These are phyloP conservation scores for Ophthalmotilapia sp. DNA, from an alignment of 2,113 vertebrate species.

Conservation along the genomic window DNA sequence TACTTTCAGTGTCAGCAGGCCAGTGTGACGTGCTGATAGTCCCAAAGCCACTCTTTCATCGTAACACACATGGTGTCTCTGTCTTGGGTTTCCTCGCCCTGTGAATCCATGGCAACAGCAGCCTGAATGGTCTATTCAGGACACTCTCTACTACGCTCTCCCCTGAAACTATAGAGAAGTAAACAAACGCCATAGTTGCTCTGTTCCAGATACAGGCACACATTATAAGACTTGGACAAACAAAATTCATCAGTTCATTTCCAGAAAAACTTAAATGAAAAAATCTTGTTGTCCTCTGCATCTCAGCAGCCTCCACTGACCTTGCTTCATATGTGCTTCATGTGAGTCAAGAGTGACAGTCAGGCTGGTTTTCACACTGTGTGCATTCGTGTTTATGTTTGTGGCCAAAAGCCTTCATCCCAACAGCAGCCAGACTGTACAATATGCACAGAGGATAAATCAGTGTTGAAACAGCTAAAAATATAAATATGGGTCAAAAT, in stretches of 20 bases:
- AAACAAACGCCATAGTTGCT: neutral
- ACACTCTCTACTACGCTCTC: neutral
- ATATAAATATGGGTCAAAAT: neutral
- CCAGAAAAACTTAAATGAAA: neutral
- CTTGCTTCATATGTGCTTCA: neutral
- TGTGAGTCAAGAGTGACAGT: neutral
- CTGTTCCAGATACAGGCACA: neutral
- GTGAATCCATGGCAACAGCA: conserved; percentile 61
- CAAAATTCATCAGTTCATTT: neutral
- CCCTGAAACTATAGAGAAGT: conserved; percentile 16
- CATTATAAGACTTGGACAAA: neutral
- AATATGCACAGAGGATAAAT: neutral
- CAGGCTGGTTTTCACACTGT: neutral
- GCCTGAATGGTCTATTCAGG: conserved; percentile 50
- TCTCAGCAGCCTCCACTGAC: neutral
- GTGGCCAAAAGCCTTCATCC: neutral
- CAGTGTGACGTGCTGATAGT: conserved; percentile 9
- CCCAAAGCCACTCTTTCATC: conserved; percentile 42
- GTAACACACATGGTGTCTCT: conserved; percentile 51
- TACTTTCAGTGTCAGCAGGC: neutral
- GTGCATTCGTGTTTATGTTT: neutral
- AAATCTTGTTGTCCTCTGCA: neutral
- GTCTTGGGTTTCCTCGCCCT: conserved; percentile 22
- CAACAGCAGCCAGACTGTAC: neutral
- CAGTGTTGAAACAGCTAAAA: neutral